These are phyloP conservation scores for Parazoanthus darwini DNA, from an alignment of 92 coral and sea anemone genomes.

Conservation along the genomic window DNA sequence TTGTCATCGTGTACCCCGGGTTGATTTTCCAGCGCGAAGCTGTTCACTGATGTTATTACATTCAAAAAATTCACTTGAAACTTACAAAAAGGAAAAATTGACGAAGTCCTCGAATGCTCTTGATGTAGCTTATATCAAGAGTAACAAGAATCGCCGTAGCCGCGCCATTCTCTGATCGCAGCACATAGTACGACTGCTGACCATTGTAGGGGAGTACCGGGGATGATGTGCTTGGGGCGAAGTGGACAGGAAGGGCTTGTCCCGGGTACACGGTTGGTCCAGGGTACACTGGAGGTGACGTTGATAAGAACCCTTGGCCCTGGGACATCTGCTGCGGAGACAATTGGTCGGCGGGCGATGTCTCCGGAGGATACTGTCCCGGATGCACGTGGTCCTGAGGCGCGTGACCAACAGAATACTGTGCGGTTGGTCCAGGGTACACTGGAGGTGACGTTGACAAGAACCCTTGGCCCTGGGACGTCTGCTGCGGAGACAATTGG, in stretches of 20 bases:
- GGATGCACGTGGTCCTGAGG: not conserved
- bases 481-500: not conserved
- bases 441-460: not conserved
- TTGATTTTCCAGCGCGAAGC: not conserved
- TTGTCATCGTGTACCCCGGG: not conserved
- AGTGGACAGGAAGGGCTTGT: not conserved
- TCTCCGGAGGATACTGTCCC: not conserved
- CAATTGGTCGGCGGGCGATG: not conserved
- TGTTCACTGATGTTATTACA: too few species aligned
- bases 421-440: not conserved
- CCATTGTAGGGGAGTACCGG: not conserved
- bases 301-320: not conserved
- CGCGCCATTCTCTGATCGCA: constrained; percentile 1
- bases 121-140: constrained; percentile 17
- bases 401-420: not conserved
- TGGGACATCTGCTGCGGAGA: not conserved
- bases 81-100: constrained; percentile 17
- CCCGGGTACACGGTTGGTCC: not conserved
- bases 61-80: not conserved
- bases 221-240: not conserved
- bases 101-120: constrained; percentile 22
- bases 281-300: not conserved
- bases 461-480: not conserved
- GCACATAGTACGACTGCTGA: not conserved
- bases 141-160: not conserved